phyloP scores from a whole-genome alignment of 2,888 invertebrate genomes.

The Melipona beecheii region DNA sequence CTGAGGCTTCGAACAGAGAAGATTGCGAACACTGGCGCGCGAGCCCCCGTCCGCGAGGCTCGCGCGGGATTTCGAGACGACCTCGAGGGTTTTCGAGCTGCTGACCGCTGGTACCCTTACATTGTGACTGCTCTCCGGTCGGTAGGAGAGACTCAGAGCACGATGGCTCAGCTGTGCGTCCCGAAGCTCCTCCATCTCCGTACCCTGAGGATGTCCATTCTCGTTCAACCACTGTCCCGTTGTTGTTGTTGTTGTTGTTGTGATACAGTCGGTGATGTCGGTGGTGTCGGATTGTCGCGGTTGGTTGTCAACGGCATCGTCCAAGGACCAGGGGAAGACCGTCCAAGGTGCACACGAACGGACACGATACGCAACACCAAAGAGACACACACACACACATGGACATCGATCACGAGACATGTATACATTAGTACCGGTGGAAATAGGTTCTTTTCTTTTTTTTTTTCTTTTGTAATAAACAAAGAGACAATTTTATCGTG shows the following conservation, averaged over 20 bases:
- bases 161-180: constrained; percentile 54
- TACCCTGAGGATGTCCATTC: constrained; percentile 87
- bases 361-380: constrained; percentile 72
- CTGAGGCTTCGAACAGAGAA: neutral
- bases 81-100: constrained; percentile 70
- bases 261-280: constrained; percentile 5
- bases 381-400: constrained; percentile 64
- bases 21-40: constrained; percentile 9
- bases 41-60: constrained; percentile 18
- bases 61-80: constrained; percentile 42
- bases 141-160: constrained; percentile 75
- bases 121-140: constrained; percentile 71
- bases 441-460: neutral
- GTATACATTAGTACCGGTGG: neutral
- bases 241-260: constrained; percentile 46
- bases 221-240: constrained; percentile 89
- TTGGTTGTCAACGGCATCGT: constrained; percentile 43
- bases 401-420: constrained; percentile 61
- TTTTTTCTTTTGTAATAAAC: neutral
- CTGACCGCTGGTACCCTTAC: constrained; percentile 74
- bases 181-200: constrained; percentile 50
- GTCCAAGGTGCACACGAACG: constrained; percentile 60
- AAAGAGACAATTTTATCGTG: neutral
- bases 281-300: constrained; percentile 2
- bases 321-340: constrained; percentile 42